These are phyloP conservation scores for Nothoprocta perdicaria DNA, from an alignment of 2,113 vertebrate genomes.

Conservation along the genomic window DNA sequence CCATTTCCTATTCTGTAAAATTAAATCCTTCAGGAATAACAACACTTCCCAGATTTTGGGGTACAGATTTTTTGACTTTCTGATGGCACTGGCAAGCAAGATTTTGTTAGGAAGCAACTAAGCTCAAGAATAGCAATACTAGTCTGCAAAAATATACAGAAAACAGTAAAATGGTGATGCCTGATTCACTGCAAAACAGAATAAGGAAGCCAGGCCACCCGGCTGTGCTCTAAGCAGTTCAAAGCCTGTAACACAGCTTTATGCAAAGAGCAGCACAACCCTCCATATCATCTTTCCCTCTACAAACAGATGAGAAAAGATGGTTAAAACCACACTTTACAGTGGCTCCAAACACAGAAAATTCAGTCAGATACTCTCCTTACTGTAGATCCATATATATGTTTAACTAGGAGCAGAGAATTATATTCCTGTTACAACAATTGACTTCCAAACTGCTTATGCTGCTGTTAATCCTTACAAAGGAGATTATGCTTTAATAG, in stretches of 20 bases:
- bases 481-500: background rate
- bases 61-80: background rate
- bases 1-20: background rate
- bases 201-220: background rate
- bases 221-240: background rate
- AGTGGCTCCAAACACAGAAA: background rate
- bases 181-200: background rate
- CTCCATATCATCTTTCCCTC: background rate
- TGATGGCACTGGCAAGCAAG: background rate
- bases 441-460: background rate
- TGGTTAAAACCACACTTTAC: background rate
- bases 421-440: background rate
- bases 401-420: background rate
- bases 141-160: background rate
- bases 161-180: background rate
- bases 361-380: background rate
- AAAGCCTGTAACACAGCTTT: background rate
- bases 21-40: background rate
- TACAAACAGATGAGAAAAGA: background rate
- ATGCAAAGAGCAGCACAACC: background rate
- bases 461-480: conserved; percentile 2
- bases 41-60: background rate
- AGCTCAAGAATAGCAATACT: background rate
- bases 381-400: background rate
- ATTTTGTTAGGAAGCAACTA: background rate